A percentile compares a stretch with the other conserved stretches of the same genome.
Evolutionary conservation across 2,113 vertebrate genomes (phyloP).

Genomic region (Salvator merianae): DNA sequence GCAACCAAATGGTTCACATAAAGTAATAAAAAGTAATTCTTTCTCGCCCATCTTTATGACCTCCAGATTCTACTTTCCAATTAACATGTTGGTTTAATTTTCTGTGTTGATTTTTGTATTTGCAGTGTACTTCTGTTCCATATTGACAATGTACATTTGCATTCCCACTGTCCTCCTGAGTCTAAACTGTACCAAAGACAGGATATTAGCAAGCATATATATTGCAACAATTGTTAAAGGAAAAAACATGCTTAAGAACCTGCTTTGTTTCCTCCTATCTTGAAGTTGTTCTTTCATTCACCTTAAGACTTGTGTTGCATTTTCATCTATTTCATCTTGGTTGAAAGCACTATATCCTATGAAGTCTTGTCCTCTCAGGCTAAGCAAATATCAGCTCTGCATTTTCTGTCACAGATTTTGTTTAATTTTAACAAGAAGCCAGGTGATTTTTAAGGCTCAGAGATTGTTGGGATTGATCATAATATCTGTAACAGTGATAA

Average conservation of each 20-base stretch:
- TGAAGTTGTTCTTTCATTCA: constrained; percentile 16
- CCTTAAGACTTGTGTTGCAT: constrained; percentile 17
- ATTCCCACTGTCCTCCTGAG: constrained; percentile 33
- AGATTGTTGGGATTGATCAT: not conserved
- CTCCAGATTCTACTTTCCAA: constrained; percentile 43
- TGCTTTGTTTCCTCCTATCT: constrained; percentile 18
- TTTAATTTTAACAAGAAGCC: not conserved
- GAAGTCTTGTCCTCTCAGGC: not conserved
- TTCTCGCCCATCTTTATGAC: constrained; percentile 49
- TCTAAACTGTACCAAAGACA: constrained; percentile 1
- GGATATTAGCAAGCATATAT: constrained; percentile 21
- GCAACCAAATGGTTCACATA: constrained; percentile 55
- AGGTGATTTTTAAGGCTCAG: not conserved
- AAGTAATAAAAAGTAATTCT: constrained; percentile 57
- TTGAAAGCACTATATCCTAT: not conserved
- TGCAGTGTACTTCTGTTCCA: constrained; percentile 57
- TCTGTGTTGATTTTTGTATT: constrained; percentile 53
- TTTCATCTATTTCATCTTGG: not conserved
- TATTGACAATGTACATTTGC: constrained; percentile 40
- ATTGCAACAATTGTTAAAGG: constrained; percentile 30
- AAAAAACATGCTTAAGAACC: constrained; percentile 38
- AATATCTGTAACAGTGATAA: not conserved
- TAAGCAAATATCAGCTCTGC: constrained; percentile 2
- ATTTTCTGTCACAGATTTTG: not conserved
- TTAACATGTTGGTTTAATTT: constrained; percentile 69